Percentiles rank a stretch among this genome's conserved stretches.
Conservation (phyloP, 2,113 vertebrate species). For the Cathartes aura region DNA sequence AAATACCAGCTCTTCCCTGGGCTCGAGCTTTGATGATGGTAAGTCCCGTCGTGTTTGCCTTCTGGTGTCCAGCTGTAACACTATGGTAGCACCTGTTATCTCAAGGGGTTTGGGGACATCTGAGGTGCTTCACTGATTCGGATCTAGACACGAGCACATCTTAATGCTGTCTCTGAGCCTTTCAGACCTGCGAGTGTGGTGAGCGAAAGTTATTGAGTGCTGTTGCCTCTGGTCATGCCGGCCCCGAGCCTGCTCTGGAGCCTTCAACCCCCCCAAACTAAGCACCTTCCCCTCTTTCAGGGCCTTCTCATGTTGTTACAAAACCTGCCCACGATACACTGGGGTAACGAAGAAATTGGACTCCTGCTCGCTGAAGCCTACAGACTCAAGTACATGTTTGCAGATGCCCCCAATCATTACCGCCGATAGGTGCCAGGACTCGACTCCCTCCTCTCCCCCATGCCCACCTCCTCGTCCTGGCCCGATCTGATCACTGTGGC, state of each 20-base stretch:
- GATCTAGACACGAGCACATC: neutral
- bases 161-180: neutral
- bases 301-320: conserved; percentile 96
- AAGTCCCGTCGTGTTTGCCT: neutral
- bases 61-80: neutral
- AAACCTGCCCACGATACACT: conserved; percentile 98
- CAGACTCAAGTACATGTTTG: conserved; percentile 99
- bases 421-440: conserved; percentile 84
- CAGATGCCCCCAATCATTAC: conserved; percentile 96
- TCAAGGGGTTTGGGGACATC: neutral
- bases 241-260: neutral
- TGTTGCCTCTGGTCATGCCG: neutral
- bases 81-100: neutral
- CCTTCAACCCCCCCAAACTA: neutral
- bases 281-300: conserved; percentile 73
- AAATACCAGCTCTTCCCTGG: neutral
- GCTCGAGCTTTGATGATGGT: accelerated
- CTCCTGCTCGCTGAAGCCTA: conserved; percentile 97
- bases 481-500: conserved; percentile 77
- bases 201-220: accelerated
- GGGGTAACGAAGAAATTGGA: conserved; percentile 97
- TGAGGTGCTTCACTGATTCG: neutral
- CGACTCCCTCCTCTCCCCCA: neutral
- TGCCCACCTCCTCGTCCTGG: conserved; percentile 34
- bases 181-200: accelerated